Base-by-base conservation (phyloP, 2,888 invertebrate species). In the Rhamphomyia laevipes region DNA sequence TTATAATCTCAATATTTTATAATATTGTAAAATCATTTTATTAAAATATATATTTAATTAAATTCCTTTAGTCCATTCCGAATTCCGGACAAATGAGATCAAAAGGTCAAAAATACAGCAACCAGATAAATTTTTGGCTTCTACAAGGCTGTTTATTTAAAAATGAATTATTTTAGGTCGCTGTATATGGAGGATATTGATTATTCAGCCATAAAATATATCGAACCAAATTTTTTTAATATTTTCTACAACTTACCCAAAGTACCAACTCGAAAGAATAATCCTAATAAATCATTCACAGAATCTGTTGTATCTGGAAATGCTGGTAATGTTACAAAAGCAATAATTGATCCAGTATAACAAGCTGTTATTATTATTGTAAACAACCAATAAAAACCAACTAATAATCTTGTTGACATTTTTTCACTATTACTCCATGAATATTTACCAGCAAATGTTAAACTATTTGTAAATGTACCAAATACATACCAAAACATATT, bases 401-500 rank as follows among this genome's bases (percentile, higher is more conserved):
- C 81, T 13, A 87, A 68, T 11, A 86, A 59, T 52, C 85, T 74
- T 0, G 85, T 86, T 0, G 86, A 81, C 18, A 77, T 66, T 64
- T 83, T 84, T 43, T 74, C 75, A 2, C 81, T 79, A 62, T 74
- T 80, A 55, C 78, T 79, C 84, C 84, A 87, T 12, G 84, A 82
- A 57, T 79, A 77, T 60, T 75, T 76, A 0, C 84, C 82, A 38
- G 73, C 67, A 59, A 84, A 84, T 0, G 82, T 81, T 59, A 88
- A 84, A 57, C 83, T 81, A 61, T 88, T 88, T 0, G 88, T 88
- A 61, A 87, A 88, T 41, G 86, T 87, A 6, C 87, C 86, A 59
- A 86, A 88, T 48, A 88, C 85, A 61, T 86, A 86, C 87, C 87
- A 88, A 64, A 87, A 87, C 86, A 87, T 86, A 58, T 86, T 84